These are phyloP conservation scores for Gastrophysa polygoni DNA, from an alignment of 2,888 invertebrate species.

Conservation along the genomic window DNA sequence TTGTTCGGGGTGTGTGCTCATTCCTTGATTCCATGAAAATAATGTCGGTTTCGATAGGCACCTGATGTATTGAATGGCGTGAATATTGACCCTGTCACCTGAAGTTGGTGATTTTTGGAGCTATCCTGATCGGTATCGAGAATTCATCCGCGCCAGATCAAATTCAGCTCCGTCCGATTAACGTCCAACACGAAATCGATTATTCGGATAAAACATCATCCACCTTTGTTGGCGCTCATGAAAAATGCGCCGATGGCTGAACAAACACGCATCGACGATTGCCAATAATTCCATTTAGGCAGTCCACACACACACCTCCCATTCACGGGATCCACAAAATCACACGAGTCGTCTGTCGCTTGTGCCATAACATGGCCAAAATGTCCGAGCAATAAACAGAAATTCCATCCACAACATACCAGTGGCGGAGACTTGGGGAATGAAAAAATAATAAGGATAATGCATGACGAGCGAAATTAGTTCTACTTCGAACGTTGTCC, in stretches of 20 bases:
- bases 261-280: conserved; percentile 58
- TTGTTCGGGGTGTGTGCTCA: background rate
- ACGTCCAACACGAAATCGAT: conserved; percentile 34
- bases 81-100: no score
- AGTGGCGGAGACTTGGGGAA: background rate
- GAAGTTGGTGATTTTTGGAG: no score
- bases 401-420: conserved; percentile 57
- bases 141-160: background rate
- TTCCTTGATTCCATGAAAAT: background rate
- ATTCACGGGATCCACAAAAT: conserved; percentile 38
- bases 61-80: no score
- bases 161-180: conserved; percentile 6
- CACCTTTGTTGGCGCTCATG: conserved; percentile 53
- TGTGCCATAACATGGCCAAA: conserved; percentile 51
- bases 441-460: no score
- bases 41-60: no score
- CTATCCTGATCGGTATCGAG: no score
- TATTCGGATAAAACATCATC: conserved; percentile 46
- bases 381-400: conserved; percentile 56
- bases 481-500: no score
- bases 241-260: conserved; percentile 55
- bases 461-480: no score
- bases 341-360: conserved; percentile 52
- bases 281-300: conserved; percentile 58
- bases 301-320: conserved; percentile 53